phyloP scores from a whole-genome alignment of 2,113 vertebrate species.

The Crypturellus undulatus region DNA sequence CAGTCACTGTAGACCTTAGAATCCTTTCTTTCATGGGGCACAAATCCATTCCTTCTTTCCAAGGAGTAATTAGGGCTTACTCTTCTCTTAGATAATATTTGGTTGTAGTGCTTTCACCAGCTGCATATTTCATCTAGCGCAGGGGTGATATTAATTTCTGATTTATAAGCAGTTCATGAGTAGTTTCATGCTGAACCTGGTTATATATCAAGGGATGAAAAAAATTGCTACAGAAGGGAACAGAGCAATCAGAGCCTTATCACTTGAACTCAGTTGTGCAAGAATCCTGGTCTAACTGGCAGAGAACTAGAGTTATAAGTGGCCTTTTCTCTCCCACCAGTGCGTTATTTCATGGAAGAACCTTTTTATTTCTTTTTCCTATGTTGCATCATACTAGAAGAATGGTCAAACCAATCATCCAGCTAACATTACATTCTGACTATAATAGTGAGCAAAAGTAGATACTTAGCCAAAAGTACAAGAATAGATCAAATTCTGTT shows the following conservation, averaged over 20 bases:
- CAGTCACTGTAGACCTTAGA: background rate
- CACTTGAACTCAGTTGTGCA: background rate
- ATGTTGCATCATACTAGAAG: background rate
- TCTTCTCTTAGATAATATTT: background rate
- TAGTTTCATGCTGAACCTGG: background rate
- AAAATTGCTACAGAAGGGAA: fast-evolving
- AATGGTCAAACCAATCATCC: background rate
- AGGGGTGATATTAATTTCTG: background rate
- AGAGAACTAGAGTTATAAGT: background rate
- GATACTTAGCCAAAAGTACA: background rate
- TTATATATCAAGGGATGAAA: background rate
- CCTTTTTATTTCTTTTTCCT: background rate
- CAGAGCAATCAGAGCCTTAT: fast-evolving
- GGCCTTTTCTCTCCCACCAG: background rate
- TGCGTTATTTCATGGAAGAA: background rate
- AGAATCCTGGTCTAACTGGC: background rate
- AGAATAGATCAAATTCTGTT: background rate
- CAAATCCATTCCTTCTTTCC: background rate
- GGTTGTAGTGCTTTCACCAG: constrained; percentile 35
- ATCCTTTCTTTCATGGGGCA: background rate
- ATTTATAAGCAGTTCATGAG: too few species aligned
- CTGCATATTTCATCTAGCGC: background rate
- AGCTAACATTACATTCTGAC: background rate
- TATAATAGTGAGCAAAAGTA: background rate
- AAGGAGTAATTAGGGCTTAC: background rate